These are phyloP conservation scores for Pitta sordida DNA, from an alignment of 2,113 vertebrate species.

Conservation along the genomic window DNA sequence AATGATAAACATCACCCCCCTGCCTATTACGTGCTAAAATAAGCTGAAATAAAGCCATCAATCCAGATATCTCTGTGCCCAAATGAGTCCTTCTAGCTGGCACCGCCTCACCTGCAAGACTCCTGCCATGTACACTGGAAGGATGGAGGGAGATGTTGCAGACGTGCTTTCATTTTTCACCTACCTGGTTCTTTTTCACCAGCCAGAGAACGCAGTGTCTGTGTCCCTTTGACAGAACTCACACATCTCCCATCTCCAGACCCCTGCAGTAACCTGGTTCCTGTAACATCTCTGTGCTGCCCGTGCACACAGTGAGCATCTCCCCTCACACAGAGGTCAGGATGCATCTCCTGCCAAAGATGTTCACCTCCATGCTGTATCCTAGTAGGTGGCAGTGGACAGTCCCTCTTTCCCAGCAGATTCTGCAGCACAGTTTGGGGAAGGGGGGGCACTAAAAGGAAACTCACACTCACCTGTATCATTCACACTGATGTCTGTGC, in stretches of 20 bases:
- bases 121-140: not conserved
- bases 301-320: not conserved
- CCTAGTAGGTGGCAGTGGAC: rapidly evolving
- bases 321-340: not conserved
- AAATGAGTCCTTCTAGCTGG: not conserved
- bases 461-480: not conserved
- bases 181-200: not conserved
- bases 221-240: not conserved
- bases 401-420: not conserved
- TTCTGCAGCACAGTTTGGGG: not conserved
- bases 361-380: not conserved
- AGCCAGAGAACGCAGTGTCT: not conserved
- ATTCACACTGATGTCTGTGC: not conserved
- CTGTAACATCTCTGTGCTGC: not conserved
- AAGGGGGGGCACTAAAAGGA: not conserved
- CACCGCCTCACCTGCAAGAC: constrained; percentile 8
- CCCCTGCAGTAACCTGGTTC: not conserved
- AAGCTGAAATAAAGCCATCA: constrained; percentile 33
- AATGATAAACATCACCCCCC: constrained; percentile 26
- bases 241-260: not conserved
- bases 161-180: not conserved
- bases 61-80: not conserved
- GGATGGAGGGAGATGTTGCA: not conserved
- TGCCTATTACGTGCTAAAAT: constrained; percentile 31
- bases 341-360: not conserved